phyloP scores from a whole-genome alignment of 2,888 invertebrate genomes.

The Anarsia innoxiella region DNA sequence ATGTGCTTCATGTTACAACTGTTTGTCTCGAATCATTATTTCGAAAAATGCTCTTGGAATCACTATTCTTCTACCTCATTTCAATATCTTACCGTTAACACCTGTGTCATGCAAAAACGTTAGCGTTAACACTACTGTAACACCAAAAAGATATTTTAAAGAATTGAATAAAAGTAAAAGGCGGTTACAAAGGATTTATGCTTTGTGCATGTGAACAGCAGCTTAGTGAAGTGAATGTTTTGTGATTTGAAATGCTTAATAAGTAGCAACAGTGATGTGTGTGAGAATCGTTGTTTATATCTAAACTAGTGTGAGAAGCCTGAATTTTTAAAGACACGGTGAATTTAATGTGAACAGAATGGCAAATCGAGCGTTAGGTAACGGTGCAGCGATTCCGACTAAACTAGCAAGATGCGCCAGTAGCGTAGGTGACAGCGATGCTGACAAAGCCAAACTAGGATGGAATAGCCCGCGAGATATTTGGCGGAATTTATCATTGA shows the following conservation, averaged over 20 bases:
- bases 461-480: slow-evolving; percentile 69
- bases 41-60: slow-evolving; percentile 1
- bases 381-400: slow-evolving; percentile 44
- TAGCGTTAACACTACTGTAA: no score
- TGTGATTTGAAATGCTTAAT: slow-evolving; percentile 27
- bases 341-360: slow-evolving; percentile 43
- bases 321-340: slow-evolving; percentile 13
- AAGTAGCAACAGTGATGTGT: slow-evolving; percentile 33
- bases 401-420: slow-evolving; percentile 62
- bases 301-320: slow-evolving; percentile 20
- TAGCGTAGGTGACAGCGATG: slow-evolving; percentile 55
- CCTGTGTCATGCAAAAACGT: slow-evolving; percentile 9
- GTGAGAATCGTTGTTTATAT: slow-evolving; percentile 29
- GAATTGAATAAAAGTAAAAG: slow-evolving; percentile 28
- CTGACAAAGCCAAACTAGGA: slow-evolving; percentile 62
- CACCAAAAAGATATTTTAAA: no score
- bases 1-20: slow-evolving; percentile 62
- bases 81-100: slow-evolving; percentile 6
- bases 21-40: slow-evolving; percentile 47
- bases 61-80: slow-evolving; percentile 8
- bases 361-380: slow-evolving; percentile 51
- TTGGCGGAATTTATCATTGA: slow-evolving; percentile 66
- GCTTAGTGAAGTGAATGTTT: slow-evolving; percentile 21
- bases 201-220: slow-evolving; percentile 26
- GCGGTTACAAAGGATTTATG: slow-evolving; percentile 22